Evolutionary conservation across 2,888 invertebrate species (phyloP).

Genomic region (Eucriotettix oculatus): DNA sequence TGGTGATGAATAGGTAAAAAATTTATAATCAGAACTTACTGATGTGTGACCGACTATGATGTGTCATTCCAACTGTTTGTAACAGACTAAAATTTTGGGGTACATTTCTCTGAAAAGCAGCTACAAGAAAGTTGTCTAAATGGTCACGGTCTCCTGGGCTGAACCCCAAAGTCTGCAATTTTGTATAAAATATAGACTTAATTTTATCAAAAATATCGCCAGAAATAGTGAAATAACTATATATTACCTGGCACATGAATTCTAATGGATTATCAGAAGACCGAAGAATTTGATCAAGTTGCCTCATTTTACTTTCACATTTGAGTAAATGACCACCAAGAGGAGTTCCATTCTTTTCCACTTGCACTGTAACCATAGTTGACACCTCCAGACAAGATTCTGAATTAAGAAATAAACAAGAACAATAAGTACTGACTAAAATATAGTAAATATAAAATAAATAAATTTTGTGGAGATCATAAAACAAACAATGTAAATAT

Average conservation of each 20-base stretch:
- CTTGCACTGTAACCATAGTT: constrained; percentile 62
- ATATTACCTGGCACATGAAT: constrained; percentile 67
- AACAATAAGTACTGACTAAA: not conserved
- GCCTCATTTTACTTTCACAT: constrained; percentile 69
- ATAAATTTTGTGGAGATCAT: not conserved
- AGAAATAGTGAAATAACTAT: not conserved
- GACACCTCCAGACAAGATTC: constrained; percentile 68
- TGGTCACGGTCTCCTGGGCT: constrained; percentile 59
- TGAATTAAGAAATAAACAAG: constrained; percentile 17
- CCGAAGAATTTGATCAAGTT: constrained; percentile 63
- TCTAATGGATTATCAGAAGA: constrained; percentile 67
- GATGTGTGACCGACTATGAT: constrained; percentile 12
- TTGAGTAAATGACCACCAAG: constrained; percentile 72
- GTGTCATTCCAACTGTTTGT: constrained; percentile 21
- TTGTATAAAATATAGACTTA: not conserved
- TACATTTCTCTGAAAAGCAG: constrained; percentile 66
- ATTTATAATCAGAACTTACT: constrained; percentile 5
- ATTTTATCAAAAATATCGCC: not conserved
- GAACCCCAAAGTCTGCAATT: constrained; percentile 55
- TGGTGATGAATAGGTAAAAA: too few relatives aligned
- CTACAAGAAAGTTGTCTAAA: constrained; percentile 64
- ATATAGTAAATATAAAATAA: not conserved
- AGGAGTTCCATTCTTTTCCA: constrained; percentile 64
- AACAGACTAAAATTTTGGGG: constrained; percentile 73
- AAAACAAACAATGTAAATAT: not conserved